Evolutionary conservation across 2,888 invertebrate species (phyloP).

Genomic region (Nomada fucata): DNA sequence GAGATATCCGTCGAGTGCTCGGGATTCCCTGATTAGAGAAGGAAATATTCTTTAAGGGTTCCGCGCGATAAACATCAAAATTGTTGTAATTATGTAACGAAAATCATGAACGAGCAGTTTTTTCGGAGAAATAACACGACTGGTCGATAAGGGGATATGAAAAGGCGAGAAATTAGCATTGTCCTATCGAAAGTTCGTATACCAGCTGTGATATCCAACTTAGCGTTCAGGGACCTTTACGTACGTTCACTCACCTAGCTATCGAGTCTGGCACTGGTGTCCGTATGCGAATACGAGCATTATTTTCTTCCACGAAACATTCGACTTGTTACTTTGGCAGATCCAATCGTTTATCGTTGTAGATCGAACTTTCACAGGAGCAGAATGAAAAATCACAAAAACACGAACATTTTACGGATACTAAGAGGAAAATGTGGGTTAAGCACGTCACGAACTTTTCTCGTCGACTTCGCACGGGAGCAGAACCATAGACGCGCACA

Average conservation of each 20-base stretch:
- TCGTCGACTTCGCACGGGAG: conserved; percentile 69
- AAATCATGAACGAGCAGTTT: conserved; percentile 37
- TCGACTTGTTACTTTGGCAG: conserved; percentile 23
- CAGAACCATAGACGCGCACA: conserved; percentile 63
- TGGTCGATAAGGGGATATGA: background rate
- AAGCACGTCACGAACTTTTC: conserved; percentile 80
- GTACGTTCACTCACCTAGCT: conserved; percentile 76
- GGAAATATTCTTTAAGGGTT: conserved; percentile 3
- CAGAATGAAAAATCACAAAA: conserved; percentile 57
- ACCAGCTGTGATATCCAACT: conserved; percentile 75
- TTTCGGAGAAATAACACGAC: conserved; percentile 4
- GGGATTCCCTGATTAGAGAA: background rate
- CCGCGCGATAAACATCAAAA: conserved; percentile 22
- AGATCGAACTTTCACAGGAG: conserved; percentile 8
- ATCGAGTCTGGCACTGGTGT: conserved; percentile 73
- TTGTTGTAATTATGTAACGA: conserved; percentile 55
- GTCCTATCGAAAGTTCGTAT: conserved; percentile 38
- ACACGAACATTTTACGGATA: conserved; percentile 70
- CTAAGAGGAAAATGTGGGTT: conserved; percentile 71
- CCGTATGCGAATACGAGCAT: conserved; percentile 73
- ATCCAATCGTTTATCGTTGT: conserved; percentile 18
- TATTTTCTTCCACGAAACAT: conserved; percentile 63
- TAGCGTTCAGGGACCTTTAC: conserved; percentile 62
- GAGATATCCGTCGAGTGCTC: conserved; percentile 10
- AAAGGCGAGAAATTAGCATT: conserved; percentile 10